Percentiles rank a stretch among this genome's conserved stretches.
Conservation (phyloP, 2,113 vertebrate genomes). For the Mormyrus lacerda region DNA sequence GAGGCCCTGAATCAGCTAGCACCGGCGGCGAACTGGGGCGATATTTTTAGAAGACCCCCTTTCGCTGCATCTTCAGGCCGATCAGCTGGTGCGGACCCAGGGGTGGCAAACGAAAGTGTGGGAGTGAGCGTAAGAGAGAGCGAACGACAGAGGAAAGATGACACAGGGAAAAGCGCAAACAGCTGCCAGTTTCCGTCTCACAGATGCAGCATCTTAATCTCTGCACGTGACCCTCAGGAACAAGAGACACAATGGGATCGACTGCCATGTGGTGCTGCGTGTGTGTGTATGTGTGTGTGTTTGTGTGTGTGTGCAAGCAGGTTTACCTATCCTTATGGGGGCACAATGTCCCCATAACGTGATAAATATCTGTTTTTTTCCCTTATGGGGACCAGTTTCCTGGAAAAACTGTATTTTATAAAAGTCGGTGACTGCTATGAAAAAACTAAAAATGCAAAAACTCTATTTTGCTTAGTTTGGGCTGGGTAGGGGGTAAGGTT, state of each 20-base stretch:
- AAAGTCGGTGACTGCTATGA: no score
- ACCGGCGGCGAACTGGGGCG: conserved; percentile 42
- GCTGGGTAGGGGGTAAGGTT: no score
- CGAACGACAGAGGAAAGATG: no score
- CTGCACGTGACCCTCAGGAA: neutral
- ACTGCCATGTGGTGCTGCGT: neutral
- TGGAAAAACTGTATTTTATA: no score
- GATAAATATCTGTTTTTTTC: no score
- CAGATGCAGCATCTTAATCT: conserved; percentile 41
- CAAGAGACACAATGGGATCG: no score
- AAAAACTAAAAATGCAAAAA: no score
- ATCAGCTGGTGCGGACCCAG: conserved; percentile 25
- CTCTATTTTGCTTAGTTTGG: no score
- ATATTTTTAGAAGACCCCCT: conserved; percentile 53
- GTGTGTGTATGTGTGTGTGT: neutral
- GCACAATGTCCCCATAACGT: no score
- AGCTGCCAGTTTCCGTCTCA: conserved; percentile 43
- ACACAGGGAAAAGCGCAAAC: neutral
- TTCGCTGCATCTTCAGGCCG: conserved; percentile 30
- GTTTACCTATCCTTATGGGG: no score
- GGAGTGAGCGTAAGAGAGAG: neutral
- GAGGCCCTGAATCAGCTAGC: conserved; percentile 44
- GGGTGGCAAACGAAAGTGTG: conserved; percentile 13
- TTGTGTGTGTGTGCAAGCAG: no score
- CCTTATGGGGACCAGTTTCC: no score